These are phyloP conservation scores for Stenichneumon culpator DNA, from an alignment of 2,888 invertebrate species.

Conservation along the genomic window DNA sequence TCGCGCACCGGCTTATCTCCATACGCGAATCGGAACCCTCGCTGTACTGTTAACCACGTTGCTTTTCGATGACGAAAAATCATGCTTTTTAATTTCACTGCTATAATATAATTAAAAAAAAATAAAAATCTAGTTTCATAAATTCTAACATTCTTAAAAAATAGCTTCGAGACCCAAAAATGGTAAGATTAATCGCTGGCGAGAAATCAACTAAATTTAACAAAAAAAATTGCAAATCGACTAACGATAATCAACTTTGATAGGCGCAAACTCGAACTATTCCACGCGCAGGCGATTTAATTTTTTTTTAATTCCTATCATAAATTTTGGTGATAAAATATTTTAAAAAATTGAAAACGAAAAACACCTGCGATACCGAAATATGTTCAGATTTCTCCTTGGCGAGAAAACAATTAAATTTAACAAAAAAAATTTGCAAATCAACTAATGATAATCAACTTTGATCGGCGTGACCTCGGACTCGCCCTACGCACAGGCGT, in stretches of 20 bases:
- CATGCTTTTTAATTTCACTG: neutral
- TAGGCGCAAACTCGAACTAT: conserved; percentile 25
- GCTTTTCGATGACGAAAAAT: neutral
- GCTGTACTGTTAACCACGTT: neutral
- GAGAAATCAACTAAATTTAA: neutral
- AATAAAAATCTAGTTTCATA: neutral
- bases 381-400: neutral
- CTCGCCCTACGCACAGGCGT: conserved; percentile 15
- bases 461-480: conserved; percentile 35
- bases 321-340: neutral
- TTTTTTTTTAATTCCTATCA: neutral
- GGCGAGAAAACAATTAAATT: neutral
- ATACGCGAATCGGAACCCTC: conserved; percentile 1
- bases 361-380: neutral
- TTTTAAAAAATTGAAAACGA: neutral
- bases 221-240: neutral
- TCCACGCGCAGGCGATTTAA: no score
- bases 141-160: neutral
- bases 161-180: neutral
- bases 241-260: conserved; percentile 9
- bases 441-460: conserved; percentile 22
- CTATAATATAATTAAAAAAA: neutral
- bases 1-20: neutral
- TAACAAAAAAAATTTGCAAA: neutral
- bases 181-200: no score